phyloP scores from a whole-genome alignment of 64 coral and sea anemone genomes.

The Montipora foliosa region DNA sequence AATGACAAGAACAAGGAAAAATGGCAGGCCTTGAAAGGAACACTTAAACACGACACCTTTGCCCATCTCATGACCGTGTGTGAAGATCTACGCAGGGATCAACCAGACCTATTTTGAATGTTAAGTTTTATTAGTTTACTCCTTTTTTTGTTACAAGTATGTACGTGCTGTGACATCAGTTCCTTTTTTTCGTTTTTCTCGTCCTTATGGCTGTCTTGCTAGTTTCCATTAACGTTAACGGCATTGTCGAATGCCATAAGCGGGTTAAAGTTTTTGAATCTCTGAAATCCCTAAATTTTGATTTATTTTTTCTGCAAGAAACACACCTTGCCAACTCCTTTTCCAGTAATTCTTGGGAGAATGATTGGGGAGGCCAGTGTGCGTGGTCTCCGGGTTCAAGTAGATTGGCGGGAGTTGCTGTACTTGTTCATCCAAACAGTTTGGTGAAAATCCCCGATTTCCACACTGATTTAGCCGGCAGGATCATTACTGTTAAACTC shows the following conservation, averaged over 20 bases:
- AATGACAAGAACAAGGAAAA: too few relatives aligned
- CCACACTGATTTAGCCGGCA: neutral
- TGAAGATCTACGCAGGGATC: too few relatives aligned
- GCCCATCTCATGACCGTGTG: too few relatives aligned
- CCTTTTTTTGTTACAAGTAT: too few relatives aligned
- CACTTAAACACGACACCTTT: too few relatives aligned
- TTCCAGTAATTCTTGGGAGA: neutral
- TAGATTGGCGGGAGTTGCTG: neutral
- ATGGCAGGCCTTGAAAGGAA: too few relatives aligned
- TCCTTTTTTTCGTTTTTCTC: too few relatives aligned
- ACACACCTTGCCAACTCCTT: neutral
- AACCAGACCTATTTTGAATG: too few relatives aligned
- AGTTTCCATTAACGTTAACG: neutral
- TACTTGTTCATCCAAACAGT: neutral
- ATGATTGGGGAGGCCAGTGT: neutral
- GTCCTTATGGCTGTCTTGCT: too few relatives aligned
- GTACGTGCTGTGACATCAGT: rapidly evolving
- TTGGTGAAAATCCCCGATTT: neutral
- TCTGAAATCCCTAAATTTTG: too few relatives aligned
- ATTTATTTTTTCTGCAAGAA: neutral
- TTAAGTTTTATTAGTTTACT: too few relatives aligned
- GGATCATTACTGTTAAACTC: neutral
- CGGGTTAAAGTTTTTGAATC: too few relatives aligned
- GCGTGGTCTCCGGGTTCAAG: neutral
- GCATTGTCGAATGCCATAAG: neutral